Evolutionary conservation across 2,888 invertebrate species (phyloP).

Genomic region (Agrochola circellaris): DNA sequence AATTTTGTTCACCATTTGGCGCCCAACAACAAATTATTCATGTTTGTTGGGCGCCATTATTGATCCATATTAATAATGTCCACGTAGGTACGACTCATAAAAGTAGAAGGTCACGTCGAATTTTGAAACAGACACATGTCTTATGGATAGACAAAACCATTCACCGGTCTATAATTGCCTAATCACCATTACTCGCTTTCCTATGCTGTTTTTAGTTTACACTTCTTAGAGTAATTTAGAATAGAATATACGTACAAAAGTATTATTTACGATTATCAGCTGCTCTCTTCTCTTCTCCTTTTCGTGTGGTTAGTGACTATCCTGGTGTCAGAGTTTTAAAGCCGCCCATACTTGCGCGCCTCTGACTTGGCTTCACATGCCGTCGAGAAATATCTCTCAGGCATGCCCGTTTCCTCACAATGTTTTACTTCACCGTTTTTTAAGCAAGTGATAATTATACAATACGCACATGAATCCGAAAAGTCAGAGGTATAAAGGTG

Average conservation of each 20-base stretch:
- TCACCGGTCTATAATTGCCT: background rate
- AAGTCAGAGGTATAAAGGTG: background rate
- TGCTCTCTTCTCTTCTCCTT: background rate
- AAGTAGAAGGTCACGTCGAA: background rate
- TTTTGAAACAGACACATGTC: background rate
- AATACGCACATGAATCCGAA: no score
- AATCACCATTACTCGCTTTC: background rate
- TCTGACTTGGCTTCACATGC: no score
- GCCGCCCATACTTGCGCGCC: no score
- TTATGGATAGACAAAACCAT: background rate
- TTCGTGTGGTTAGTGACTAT: no score
- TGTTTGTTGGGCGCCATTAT: conserved; percentile 33
- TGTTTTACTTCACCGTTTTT: no score
- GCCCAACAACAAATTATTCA: conserved; percentile 20
- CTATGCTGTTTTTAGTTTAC: background rate
- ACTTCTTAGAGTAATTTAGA: no score
- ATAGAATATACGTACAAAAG: background rate
- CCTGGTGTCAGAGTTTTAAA: no score
- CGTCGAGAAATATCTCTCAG: no score
- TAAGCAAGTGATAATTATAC: no score
- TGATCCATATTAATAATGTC: conserved; percentile 15
- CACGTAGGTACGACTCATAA: background rate
- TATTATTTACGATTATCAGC: background rate
- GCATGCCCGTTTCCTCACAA: no score
- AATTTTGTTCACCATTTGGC: conserved; percentile 2